Evolutionary conservation across 92 coral and sea anemone species (phyloP).

Genomic region (Desmophyllum pertusum): DNA sequence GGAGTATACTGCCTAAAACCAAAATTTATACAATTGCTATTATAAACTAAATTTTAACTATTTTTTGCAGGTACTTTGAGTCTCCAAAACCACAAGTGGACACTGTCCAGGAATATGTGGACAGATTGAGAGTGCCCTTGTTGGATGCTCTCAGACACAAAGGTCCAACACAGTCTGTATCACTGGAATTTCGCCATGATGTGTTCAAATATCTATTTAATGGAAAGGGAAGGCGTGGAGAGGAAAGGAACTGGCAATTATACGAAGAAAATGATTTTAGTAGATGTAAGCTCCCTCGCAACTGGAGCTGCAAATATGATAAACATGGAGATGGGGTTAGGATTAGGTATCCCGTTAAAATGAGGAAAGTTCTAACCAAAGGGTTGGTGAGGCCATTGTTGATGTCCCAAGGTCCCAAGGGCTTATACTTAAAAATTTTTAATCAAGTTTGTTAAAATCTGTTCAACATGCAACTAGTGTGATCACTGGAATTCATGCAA

Average conservation of each 20-base stretch:
- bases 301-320: constrained; percentile 42
- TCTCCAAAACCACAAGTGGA: constrained; percentile 30
- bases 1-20: no score
- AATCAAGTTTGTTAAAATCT: constrained; percentile 42
- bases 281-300: constrained; percentile 42
- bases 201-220: constrained; percentile 53
- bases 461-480: constrained; percentile 28
- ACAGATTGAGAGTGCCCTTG: constrained; percentile 41
- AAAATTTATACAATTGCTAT: no score
- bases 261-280: constrained; percentile 52
- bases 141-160: constrained; percentile 47
- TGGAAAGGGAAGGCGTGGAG: constrained; percentile 29
- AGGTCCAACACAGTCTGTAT: constrained; percentile 44
- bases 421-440: constrained; percentile 46
- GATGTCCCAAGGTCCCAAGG: no score
- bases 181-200: constrained; percentile 60
- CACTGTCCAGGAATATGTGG: constrained; percentile 50
- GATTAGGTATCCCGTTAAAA: constrained; percentile 56
- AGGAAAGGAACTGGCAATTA: constrained; percentile 50
- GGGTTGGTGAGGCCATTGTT: constrained; percentile 40
- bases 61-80: constrained; percentile 40
- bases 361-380: constrained; percentile 48
- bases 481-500: background rate
- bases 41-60: background rate
- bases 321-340: constrained; percentile 67